Evolutionary conservation across 2,797 vertebrate genomes (phyloP), one percentile per base, ranked within the genome.

Genomic region (Danio kyathit): DNA sequence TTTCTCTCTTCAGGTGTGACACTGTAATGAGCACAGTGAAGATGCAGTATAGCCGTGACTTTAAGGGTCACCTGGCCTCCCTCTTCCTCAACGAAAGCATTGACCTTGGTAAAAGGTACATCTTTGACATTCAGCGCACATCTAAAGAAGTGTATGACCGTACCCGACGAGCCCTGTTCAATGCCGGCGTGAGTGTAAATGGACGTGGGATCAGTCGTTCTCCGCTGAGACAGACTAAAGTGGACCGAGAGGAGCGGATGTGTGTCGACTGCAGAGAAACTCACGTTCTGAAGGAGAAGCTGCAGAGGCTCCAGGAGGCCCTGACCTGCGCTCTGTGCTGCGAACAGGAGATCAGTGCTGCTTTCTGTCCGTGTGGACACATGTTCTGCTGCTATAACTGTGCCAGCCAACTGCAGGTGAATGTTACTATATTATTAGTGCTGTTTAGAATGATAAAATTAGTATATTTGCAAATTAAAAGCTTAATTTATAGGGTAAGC

Each of bases 41-140:
- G 97, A 99, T 99, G 98, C 98, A 99, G 87, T 99, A 99, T 78
- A 99, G 98, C 87, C 93, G 98, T 73, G 98, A 99, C 89, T 94
- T 99, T 81, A 99, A 99, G 86, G 98, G 98, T 29, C 98, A 99
- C 90, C 88, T 99, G 29, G 98, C 98, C 0, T 99, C 98, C 2
- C 93, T 99, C 0, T 99, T 99, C 88, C 95, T 99, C 87, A 99
- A 99, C 46, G 98, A 99, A 88, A 99, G 98, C 72, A 95, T 95
- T 56, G 95, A 96, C 85, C 93, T 96, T 41, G 95, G 95, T 54
- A 96, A 96, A 89, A 95, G 95, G 66, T 96, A 96, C 0, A 94
- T 96, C 73, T 96, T 96, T 63, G 95, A 96, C 72, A 95, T 96
- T 76, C 95, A 91, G 87, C 94, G 95, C 90, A 96, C 95, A 16